Base-by-base conservation (phyloP, 2,888 invertebrate species). In the Coleophora deauratella region DNA sequence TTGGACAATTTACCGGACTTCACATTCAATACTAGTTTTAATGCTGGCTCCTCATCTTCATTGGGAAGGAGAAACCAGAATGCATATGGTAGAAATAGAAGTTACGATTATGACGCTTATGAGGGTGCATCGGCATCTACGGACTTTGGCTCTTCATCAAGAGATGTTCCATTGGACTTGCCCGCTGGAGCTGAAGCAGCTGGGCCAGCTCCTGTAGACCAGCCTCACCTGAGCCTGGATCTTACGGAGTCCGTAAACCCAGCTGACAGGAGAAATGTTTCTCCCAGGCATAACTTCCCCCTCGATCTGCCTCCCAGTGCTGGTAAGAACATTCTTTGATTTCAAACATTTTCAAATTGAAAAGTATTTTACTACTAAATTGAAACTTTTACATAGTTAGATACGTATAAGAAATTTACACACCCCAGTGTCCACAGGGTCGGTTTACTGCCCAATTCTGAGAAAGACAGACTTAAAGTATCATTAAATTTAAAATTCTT, bases 1-100 rank as follows among this genome's bases (percentile, higher is more conserved):
- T 72, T 90, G 50, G 89, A 90, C 57, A 91, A 91, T 74, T 78
- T 91, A 50, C 91, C 91, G 1, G 91, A 91, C 67, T 91, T 91
- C 72, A 88, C 91, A 1, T 84, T 89, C 51, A 89, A 87, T 57
- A 86, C 87, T 49, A 84, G 66, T 66, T 82, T 67, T 54, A 82
- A 79, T 65, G 70, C 72, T 37, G 75, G 73, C 9, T 76, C 81
- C 6, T 73, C 79, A 1, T 72, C 77, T 11, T 77, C 79, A 1
- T 50, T 72, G 48, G 73, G 77, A 35, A 67, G 80, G 42, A 64
- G 80, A 40, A 76, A 72, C 54, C 74, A 72, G 46, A 68, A 52
- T 49, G 53, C 59, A 38, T 72, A 67, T 51, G 66, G 64, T 45
- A 66, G 63, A 40, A 72, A 61, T 53, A 72, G 80, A 40, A 64